Evolutionary conservation across 1,140 invertebrate species (phyloP), one percentile per base, ranked within the genome.

Genomic region (Ceratosolen fusciceps): DNA sequence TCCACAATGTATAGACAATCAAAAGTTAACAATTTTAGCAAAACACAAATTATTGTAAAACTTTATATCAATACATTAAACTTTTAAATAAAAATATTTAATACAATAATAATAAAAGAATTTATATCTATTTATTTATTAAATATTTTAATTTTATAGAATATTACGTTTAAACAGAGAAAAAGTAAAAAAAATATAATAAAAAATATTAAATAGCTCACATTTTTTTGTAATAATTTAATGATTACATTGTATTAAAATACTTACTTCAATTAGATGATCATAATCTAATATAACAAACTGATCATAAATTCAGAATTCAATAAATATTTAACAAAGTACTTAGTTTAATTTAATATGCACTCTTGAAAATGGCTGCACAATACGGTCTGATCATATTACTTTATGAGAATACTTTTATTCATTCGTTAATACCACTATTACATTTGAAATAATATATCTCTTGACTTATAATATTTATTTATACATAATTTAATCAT

Each of bases 321-420:
- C 1, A 54, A 34, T 0, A 73, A 73, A 24, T 37, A 58, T 52
- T 52, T 54, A 9, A 71, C 47, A 71, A 71, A 58, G 34, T 14
- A n/a, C 24, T 62, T 24, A 74, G 39, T 21, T 24, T 39, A 67
- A n/a, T 49, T 75, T 60, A 74, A 29, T 52, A 34, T 49, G 60
- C 60, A 52, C 74, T 49, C 74, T 31, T 71, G 65, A 75, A 75
- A 75, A 75, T 75, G 74, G 74, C 74, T 75, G 74, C 74, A 65
- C 58, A 19, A 34, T 65, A 65, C 31, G 74, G 34, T 24, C 16
- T 47, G 26, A 65, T 34, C 60, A 75, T 75, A 75, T 0, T 75
- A 12, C n/a, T 49, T n/a, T 10, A 34, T 49, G 12, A 21, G 2
- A 10, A 65, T 26, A 24, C 12, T 39, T 49, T 12, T 29, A 26